A percentile compares a stretch with the other conserved stretches of the same genome.
Evolutionary conservation across 2,888 invertebrate species (phyloP).

Genomic region (Xiphydria camelus): DNA sequence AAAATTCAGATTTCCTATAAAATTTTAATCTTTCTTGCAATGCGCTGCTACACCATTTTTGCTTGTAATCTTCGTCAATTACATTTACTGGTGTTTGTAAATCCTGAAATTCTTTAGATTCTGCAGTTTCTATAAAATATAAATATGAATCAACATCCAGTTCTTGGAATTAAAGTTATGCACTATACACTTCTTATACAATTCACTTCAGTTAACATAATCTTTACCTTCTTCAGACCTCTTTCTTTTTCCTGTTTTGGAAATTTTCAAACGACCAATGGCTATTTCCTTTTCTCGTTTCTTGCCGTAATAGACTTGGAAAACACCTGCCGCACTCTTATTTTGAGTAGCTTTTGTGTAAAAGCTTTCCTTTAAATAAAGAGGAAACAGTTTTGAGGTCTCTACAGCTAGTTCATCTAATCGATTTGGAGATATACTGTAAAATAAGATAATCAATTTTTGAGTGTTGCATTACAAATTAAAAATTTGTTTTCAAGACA

Average conservation of each 20-base stretch:
- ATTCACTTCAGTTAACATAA: too few species aligned
- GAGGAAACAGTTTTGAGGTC: slow-evolving; percentile 10
- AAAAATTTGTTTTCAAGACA: not conserved
- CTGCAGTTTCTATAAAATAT: slow-evolving; percentile 3
- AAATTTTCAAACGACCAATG: slow-evolving; percentile 2
- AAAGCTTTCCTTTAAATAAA: slow-evolving; percentile 11
- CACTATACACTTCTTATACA: too few species aligned
- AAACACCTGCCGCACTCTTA: slow-evolving; percentile 13
- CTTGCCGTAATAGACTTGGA: slow-evolving; percentile 8
- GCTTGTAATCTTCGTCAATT: slow-evolving; percentile 9
- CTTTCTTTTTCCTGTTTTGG: slow-evolving; percentile 5
- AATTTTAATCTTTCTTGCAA: slow-evolving; percentile 9
- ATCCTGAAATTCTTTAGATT: slow-evolving; percentile 5
- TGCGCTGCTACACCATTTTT: slow-evolving; percentile 6
- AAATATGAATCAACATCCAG: slow-evolving; percentile 1
- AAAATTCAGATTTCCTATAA: not conserved
- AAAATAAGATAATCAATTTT: slow-evolving; percentile 8
- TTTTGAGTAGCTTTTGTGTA: slow-evolving; percentile 1
- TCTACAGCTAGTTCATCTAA: slow-evolving; percentile 6
- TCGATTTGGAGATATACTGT: slow-evolving; percentile 9
- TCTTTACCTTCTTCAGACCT: not conserved
- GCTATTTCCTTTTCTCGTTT: slow-evolving; percentile 14
- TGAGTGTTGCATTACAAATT: not conserved
- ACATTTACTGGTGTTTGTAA: slow-evolving; percentile 11
- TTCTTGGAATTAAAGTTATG: too few species aligned